phyloP scores from a whole-genome alignment of 1,140 invertebrate species.

The Hycleus phaleratus region DNA sequence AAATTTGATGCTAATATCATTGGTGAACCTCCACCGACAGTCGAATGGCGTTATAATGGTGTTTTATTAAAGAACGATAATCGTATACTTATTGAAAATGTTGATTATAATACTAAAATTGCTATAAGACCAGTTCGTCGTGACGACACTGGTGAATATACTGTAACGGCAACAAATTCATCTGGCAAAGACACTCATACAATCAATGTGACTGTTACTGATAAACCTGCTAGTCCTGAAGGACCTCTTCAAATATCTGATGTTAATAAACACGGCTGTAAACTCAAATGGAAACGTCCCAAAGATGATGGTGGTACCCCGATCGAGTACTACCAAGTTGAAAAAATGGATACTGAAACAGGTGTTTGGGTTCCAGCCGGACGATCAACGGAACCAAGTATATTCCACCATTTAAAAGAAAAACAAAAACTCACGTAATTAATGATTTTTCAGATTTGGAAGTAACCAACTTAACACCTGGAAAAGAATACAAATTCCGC shows the following conservation, averaged over 20 bases:
- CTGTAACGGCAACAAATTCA: conserved; percentile 75
- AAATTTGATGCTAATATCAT: conserved; percentile 86
- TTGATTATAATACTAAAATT: conserved; percentile 83
- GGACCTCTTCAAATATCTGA: conserved; percentile 85
- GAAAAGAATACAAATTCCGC: conserved; percentile 90
- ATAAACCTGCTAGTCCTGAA: conserved; percentile 79
- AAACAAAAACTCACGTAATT: no score
- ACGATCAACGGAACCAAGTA: conserved; percentile 69
- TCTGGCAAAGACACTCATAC: conserved; percentile 84
- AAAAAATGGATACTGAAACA: conserved; percentile 88
- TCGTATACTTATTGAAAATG: conserved; percentile 69
- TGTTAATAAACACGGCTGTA: conserved; percentile 87
- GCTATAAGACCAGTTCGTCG: conserved; percentile 71
- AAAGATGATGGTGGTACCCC: conserved; percentile 80
- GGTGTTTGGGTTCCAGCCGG: conserved; percentile 92
- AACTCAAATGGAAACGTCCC: conserved; percentile 90
- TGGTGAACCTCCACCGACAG: conserved; percentile 84
- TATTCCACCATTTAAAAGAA: background rate
- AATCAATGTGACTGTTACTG: conserved; percentile 85
- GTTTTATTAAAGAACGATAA: conserved; percentile 48
- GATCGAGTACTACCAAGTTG: conserved; percentile 89
- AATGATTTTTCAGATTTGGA: conserved; percentile 53
- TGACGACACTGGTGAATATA: conserved; percentile 81
- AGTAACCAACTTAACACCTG: conserved; percentile 79
- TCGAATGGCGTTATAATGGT: conserved; percentile 76